Conservation (phyloP, 2,888 invertebrate genomes). For the Drosophila barbarae region DNA sequence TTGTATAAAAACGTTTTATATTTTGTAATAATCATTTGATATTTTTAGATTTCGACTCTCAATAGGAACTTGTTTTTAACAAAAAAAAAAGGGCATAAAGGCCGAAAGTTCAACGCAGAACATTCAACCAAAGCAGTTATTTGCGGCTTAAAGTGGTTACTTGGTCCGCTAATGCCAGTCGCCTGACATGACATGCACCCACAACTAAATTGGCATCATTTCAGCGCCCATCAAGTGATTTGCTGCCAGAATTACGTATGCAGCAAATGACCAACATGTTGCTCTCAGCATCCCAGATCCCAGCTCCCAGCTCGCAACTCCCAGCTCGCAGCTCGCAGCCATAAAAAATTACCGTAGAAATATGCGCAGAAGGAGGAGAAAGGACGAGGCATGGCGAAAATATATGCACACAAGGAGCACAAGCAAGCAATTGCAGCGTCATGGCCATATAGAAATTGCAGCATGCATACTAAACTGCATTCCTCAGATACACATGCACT, state of each 20-base stretch:
- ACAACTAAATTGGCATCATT: constrained; percentile 31
- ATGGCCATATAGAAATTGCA: constrained; percentile 45
- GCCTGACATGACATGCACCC: constrained; percentile 2
- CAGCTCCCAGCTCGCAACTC: not conserved
- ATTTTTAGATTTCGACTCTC: too few relatives aligned
- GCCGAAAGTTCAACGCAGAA: not conserved
- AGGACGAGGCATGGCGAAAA: constrained; percentile 19
- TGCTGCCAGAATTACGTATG: constrained; percentile 38
- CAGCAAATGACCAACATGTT: constrained; percentile 49
- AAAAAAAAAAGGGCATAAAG: too few relatives aligned
- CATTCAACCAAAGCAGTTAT: not conserved
- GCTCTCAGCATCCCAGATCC: constrained; percentile 19
- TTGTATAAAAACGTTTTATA: too few relatives aligned
- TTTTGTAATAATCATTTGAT: too few relatives aligned
- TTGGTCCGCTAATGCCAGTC: not conserved
- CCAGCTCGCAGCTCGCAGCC: constrained; percentile 1
- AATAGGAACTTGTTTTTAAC: too few relatives aligned
- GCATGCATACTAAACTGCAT: constrained; percentile 49
- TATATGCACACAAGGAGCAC: constrained; percentile 30
- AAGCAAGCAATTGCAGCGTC: constrained; percentile 32
- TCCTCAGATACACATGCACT: constrained; percentile 26
- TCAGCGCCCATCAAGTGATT: constrained; percentile 42
- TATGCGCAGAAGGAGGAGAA: constrained; percentile 2
- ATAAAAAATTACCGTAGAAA: constrained; percentile 37
- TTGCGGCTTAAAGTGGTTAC: constrained; percentile 4